A percentile compares a stretch with the other conserved stretches of the same genome.
These are phyloP conservation scores for Leiothrix lutea DNA, from an alignment of 2,113 vertebrate genomes.

Conservation along the genomic window DNA sequence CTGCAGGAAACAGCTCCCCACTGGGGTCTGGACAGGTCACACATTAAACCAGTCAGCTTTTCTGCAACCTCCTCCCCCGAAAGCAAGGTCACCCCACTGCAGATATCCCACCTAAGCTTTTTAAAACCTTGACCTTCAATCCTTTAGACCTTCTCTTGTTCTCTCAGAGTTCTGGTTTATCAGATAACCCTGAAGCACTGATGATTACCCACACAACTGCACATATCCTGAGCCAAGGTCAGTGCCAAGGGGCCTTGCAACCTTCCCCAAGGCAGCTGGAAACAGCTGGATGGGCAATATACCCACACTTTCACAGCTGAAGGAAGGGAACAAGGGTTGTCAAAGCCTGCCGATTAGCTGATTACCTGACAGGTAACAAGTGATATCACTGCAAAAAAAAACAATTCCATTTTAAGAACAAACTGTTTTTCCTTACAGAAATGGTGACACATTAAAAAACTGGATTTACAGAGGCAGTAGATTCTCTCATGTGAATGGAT, in stretches of 20 bases:
- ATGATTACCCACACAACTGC: background rate
- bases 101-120: background rate
- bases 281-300: background rate
- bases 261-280: background rate
- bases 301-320: background rate
- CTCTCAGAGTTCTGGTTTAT: background rate
- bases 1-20: background rate
- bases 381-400: rapidly evolving
- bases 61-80: background rate
- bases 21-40: background rate
- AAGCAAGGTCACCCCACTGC: background rate
- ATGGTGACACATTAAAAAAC: background rate
- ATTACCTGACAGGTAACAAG: background rate
- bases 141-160: background rate
- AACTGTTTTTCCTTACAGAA: background rate
- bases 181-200: background rate
- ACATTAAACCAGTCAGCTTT: background rate
- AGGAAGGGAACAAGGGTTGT: background rate
- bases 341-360: background rate
- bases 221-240: background rate
- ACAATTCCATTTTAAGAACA: background rate
- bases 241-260: background rate
- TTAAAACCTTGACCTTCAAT: background rate
- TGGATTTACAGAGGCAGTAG: background rate
- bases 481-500: background rate